Conservation (phyloP, 2,113 vertebrate species). For the Seriola aureovittata region DNA sequence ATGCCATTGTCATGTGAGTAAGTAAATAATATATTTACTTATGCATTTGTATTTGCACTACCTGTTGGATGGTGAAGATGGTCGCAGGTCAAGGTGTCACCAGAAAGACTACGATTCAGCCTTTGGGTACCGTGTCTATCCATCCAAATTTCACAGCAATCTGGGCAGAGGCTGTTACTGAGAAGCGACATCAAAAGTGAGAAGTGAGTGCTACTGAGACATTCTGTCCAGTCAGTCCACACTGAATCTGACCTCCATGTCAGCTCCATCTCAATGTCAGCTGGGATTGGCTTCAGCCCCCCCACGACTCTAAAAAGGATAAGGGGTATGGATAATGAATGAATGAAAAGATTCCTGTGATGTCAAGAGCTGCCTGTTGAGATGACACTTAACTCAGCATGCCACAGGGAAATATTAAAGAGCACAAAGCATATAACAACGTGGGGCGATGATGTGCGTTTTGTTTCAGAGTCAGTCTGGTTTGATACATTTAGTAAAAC, state of each 20-base stretch:
- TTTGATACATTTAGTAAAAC: too few species aligned
- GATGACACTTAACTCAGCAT: background rate
- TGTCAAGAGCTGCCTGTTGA: background rate
- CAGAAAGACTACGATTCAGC: background rate
- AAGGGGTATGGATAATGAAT: too few species aligned
- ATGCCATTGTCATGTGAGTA: too few species aligned
- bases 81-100: background rate
- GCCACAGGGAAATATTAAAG: too few species aligned
- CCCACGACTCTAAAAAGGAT: too few species aligned
- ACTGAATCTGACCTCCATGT: background rate
- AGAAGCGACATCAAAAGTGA: too few species aligned
- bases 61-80: too few species aligned
- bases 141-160: background rate
- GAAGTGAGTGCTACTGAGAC: background rate
- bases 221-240: background rate
- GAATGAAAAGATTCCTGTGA: background rate
- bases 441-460: background rate
- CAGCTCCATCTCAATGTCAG: too few species aligned
- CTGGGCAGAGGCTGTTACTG: background rate
- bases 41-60: too few species aligned
- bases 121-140: background rate
- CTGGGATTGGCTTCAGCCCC: too few species aligned
- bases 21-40: too few species aligned
- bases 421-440: background rate
- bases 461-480: background rate